Conservation (phyloP, 2,888 invertebrate genomes). For the Melanostoma mellinum region DNA sequence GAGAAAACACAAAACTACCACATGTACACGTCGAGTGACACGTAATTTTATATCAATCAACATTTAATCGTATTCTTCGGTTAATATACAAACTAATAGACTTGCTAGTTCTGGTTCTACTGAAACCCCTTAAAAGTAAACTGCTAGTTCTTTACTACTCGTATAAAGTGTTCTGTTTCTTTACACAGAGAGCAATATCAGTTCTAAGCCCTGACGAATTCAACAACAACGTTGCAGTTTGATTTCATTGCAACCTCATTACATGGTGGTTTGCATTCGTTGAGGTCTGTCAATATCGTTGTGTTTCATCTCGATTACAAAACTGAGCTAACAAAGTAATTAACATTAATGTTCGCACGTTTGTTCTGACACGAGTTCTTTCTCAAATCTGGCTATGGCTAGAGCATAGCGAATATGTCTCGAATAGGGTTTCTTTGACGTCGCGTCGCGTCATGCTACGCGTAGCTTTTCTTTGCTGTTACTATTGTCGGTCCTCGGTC, state of each 20-base stretch:
- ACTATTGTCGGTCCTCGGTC: background rate
- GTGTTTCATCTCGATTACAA: slow-evolving; percentile 58
- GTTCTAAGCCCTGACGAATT: background rate
- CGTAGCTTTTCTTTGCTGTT: background rate
- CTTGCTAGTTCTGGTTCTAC: background rate
- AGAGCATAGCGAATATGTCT: background rate
- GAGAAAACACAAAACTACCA: slow-evolving; percentile 4
- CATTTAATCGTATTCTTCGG: background rate
- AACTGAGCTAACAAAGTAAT: slow-evolving; percentile 57
- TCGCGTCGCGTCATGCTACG: background rate
- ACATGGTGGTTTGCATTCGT: slow-evolving; percentile 23
- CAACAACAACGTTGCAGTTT: background rate
- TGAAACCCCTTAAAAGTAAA: background rate
- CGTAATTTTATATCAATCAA: slow-evolving; percentile 22
- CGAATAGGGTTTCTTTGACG: slow-evolving; percentile 25
- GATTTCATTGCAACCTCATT: slow-evolving; percentile 24
- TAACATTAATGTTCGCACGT: slow-evolving; percentile 47
- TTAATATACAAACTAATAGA: background rate
- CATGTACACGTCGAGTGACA: slow-evolving; percentile 14
- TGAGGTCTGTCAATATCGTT: slow-evolving; percentile 28
- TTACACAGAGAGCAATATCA: slow-evolving; percentile 4
- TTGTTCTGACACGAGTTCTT: slow-evolving; percentile 56
- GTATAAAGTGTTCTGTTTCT: too few species aligned
- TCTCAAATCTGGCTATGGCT: background rate
- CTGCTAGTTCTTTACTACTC: too few species aligned